Base-by-base conservation (phyloP, 2,113 vertebrate species). In the Globicephala melas region DNA sequence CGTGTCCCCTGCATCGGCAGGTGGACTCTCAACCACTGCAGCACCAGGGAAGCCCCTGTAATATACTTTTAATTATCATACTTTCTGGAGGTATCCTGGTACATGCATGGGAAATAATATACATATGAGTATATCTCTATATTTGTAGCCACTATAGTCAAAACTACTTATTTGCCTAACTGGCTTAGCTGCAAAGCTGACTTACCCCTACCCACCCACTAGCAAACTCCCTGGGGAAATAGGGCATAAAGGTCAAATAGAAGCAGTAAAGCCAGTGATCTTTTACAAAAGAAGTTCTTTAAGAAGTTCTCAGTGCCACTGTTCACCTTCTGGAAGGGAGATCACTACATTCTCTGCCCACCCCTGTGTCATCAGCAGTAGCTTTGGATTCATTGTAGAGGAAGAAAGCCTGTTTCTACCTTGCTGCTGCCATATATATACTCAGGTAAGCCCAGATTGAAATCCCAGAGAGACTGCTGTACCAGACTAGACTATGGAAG, bases 121-220 rank as follows among this genome's bases (percentile, higher is more conserved):
- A 15, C 80, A 80, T 76, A 89, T 44, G 41, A 89, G 41, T 1
- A 8, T 12, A 50, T 53, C 60, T 91, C 93, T 94, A 36, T 83
- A 91, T 96, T 89, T 93, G 81, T 94, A 93, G 97, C 28, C 65
- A 76, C 87, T 71, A 28, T 91, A 95, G 92, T 98, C 91, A 96
- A 98, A 97, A 60, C 47, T 84, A 60, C 97, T 95, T 55, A 98
- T 98, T 98, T 98, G 97, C 97, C 96, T 98, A 97, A 76, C 95
- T 90, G 84, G 76, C 73, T 95, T 89, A 53, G 41, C 95, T 89
- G 79, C 73, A 28, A 44, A 92, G 89, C 74, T 86, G 90, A 77
- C 81, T 92, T 85, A 71, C 92, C 74, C 81, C 86, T 85, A 67
- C 92, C 92, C 97, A 96, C 96, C 95, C 96, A 91, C 89, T 73